Evolutionary conservation across 2,797 vertebrate genomes (phyloP), one percentile per base, ranked within the genome.

Genomic region (Acomys russatus): DNA sequence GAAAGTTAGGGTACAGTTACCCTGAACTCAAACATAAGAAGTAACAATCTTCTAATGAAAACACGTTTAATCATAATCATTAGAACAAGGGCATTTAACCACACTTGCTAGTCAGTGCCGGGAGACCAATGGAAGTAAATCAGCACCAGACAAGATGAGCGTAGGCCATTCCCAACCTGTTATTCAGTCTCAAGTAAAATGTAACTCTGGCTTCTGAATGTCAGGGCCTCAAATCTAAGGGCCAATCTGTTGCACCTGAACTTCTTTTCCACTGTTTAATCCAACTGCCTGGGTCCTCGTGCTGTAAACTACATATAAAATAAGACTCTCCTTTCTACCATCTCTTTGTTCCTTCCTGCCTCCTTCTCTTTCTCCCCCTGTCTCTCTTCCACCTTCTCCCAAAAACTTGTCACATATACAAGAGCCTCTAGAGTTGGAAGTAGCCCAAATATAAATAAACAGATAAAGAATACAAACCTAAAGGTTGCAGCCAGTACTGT

Each of bases 111-210:
- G 96, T 92, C 20, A 59, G 44, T 73, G 77, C n/a, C 84, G 76
- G 83, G 70, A 96, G 64, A 94, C 86, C 94, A 93, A 84, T 35
- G 68, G 70, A 92, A 94, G 49, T 30, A 92, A 94, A 93, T 2
- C 56, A 51, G 44, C 12, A 59, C 56, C 59, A 92, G 59, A 88
- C 80, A 95, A 92, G 77, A 91, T 68, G 44, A 95, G 51, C 38
- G 49, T 3, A 86, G 78, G 85, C 14, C n/a, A 77, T 94, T 84
- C n/a, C 38, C 66, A 91, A 91, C 89, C 83, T 95, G 23, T 95
- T 95, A 82, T 91, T 92, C 56, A 90, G 77, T 94, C 95, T 95
- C 89, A 95, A 92, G 61, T 66, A 59, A 96, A 97, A 93, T 68
- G 33, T 23, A 77, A 79, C 63, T 70, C 59, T 68, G 54, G 35